phyloP scores from a whole-genome alignment of 2,888 invertebrate genomes.

The Gandaritis pyraliata region DNA sequence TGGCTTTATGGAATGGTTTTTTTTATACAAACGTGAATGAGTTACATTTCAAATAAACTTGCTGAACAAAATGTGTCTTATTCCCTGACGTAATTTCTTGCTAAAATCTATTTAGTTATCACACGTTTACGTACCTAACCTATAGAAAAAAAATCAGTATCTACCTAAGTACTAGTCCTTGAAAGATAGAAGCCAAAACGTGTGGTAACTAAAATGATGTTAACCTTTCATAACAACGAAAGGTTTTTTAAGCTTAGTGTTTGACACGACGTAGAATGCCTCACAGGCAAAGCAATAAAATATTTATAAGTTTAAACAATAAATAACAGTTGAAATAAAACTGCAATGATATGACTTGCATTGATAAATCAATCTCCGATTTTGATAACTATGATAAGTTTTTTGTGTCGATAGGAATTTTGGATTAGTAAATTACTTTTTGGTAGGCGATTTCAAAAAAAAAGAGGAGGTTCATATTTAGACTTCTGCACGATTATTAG shows the following conservation, averaged over 20 bases:
- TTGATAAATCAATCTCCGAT: constrained; percentile 15
- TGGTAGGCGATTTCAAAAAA: too few relatives aligned
- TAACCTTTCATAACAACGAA: neutral
- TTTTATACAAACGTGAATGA: constrained; percentile 17
- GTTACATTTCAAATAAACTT: constrained; percentile 14
- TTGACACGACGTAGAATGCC: constrained; percentile 51
- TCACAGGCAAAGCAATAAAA: constrained; percentile 41
- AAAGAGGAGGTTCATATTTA: too few relatives aligned
- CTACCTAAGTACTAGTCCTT: too few relatives aligned
- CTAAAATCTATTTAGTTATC: neutral
- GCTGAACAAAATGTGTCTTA: constrained; percentile 17
- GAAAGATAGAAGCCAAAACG: neutral
- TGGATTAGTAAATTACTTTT: too few relatives aligned
- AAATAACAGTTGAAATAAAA: constrained; percentile 40
- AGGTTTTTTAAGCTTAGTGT: constrained; percentile 38
- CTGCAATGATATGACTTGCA: constrained; percentile 30
- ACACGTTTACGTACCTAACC: neutral
- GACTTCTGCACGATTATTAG: too few relatives aligned
- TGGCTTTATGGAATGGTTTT: too few relatives aligned
- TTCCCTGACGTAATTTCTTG: constrained; percentile 17
- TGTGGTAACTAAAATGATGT: neutral
- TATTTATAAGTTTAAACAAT: constrained; percentile 42
- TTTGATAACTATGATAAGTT: neutral
- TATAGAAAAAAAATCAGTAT: too few relatives aligned
- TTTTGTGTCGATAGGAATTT: too few relatives aligned